Evolutionary conservation across 64 coral and sea anemone species (phyloP), one percentile per base, ranked within the genome.

Genomic region (Pocillopora damicornis): DNA sequence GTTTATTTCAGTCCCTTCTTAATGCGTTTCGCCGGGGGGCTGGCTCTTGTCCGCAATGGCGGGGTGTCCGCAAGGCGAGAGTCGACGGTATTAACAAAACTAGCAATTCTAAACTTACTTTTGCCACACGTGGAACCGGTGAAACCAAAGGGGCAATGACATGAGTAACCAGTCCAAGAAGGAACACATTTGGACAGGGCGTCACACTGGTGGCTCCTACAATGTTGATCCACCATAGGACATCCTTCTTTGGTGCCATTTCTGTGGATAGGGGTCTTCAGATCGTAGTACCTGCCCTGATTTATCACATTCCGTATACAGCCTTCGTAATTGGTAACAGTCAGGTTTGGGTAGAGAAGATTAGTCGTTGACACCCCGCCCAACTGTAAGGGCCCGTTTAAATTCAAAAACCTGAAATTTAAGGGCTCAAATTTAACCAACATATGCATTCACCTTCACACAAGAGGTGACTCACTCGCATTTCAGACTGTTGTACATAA

Each of bases 271-370:
- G 90, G 88, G 13, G 30, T 91, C 37, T 87, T 91, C 14, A 91
- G 82, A 35, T 91, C 90, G 63, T 91, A 91, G 37, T 90, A 23
- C 2, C 17, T 74, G 2, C 75, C 97, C 25, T 99, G 90, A 58
- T 69, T 92, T 51, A 90, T 86, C 17, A 99, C 82, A 76, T 99
- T 95, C 34, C 97, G 97, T 78, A 99, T 99, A 72, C 97, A 99
- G 15, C 97, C 97, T 15, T 90, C 92, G 75, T 92, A 95, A 38
- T 81, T 80, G 14, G 89, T 92, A 15, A 87, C 60, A 18, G 35
- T 73, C 0, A 95, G 90, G 10, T 92, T 60, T 15, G 97, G 97
- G 61, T 92, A 94, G 20, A 87, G 63, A n/a, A 92, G 63, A 35
- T 75, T 75, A 26, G 81, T 74, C 15, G 66, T 83, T 16, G 91